Percentiles rank a stretch among this genome's conserved stretches.
Conservation (phyloP, 2,888 invertebrate genomes). For the Hartigia nigra region DNA sequence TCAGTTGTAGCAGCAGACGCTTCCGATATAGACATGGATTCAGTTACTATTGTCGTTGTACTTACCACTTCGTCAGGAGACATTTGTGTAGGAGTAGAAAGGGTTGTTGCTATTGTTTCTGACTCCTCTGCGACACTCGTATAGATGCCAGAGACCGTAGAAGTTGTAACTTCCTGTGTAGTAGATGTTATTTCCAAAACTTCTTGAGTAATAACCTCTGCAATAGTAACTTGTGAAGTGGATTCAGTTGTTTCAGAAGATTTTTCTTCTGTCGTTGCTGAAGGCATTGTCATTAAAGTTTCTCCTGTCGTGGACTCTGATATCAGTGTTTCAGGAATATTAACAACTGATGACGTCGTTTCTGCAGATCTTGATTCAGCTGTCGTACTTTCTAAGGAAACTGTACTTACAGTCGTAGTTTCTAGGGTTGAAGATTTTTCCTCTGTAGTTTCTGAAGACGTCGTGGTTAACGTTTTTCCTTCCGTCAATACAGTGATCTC, state of each 20-base stretch:
- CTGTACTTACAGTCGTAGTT: constrained; percentile 14
- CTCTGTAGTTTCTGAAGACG: too few relatives aligned
- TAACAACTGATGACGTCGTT: neutral
- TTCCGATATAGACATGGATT: too few relatives aligned
- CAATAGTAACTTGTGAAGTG: neutral
- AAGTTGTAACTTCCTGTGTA: neutral
- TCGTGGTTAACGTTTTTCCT: too few relatives aligned
- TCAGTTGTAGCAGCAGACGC: too few relatives aligned
- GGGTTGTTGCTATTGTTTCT: too few relatives aligned
- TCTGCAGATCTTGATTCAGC: constrained; percentile 19
- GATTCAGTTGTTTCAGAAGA: constrained; percentile 7
- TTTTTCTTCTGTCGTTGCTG: constrained; percentile 8
- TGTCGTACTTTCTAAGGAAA: constrained; percentile 19
- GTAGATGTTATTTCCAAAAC: neutral
- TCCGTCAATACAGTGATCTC: too few relatives aligned
- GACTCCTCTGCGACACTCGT: neutral
- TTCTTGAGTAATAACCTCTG: neutral
- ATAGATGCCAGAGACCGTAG: neutral
- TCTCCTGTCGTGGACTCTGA: constrained; percentile 11
- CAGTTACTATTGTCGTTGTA: too few relatives aligned
- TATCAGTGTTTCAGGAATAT: too few relatives aligned
- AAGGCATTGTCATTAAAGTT: neutral
- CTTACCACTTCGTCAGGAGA: too few relatives aligned
- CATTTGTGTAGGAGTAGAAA: too few relatives aligned
- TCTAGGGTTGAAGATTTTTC: neutral